These are phyloP conservation scores for Hyposoter didymator DNA, from an alignment of 2,888 invertebrate genomes.

Conservation along the genomic window DNA sequence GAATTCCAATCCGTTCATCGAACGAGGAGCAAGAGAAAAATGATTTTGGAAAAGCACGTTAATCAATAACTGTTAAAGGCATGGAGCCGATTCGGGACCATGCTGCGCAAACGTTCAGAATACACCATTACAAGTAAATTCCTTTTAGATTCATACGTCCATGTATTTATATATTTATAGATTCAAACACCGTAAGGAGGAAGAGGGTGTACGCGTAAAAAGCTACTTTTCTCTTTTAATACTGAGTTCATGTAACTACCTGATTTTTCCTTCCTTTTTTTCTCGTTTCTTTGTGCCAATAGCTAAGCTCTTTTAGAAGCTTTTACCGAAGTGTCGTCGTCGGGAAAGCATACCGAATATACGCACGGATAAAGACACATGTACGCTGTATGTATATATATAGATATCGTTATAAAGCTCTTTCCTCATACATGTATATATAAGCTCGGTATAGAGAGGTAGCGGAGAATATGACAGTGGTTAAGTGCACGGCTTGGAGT, in stretches of 20 bases:
- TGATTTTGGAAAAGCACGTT: too few species aligned
- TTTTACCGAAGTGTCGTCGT: slow-evolving; percentile 59
- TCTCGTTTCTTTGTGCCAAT: slow-evolving; percentile 47
- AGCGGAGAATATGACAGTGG: slow-evolving; percentile 62
- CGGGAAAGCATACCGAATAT: slow-evolving; percentile 20
- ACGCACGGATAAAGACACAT: background rate
- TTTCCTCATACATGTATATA: slow-evolving; percentile 19
- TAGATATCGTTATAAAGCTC: background rate
- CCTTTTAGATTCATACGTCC: background rate
- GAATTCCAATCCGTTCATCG: too few species aligned
- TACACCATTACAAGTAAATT: background rate
- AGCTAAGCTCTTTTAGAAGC: slow-evolving; percentile 59
- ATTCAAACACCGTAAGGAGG: background rate
- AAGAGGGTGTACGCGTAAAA: slow-evolving; percentile 25
- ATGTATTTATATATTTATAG: background rate
- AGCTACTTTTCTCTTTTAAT: slow-evolving; percentile 62
- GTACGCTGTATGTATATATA: slow-evolving; percentile 4
- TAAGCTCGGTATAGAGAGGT: slow-evolving; percentile 22
- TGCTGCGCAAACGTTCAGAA: background rate
- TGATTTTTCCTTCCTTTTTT: slow-evolving; percentile 24
- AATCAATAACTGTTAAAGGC: too few species aligned
- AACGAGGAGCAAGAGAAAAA: too few species aligned
- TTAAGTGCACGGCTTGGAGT: slow-evolving; percentile 63
- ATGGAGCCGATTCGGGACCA: too few species aligned
- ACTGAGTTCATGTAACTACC: slow-evolving; percentile 54